A percentile compares a stretch with the other conserved stretches of the same genome.
Evolutionary conservation across 1,140 invertebrate genomes (phyloP).

Genomic region (Bombus breviceps): DNA sequence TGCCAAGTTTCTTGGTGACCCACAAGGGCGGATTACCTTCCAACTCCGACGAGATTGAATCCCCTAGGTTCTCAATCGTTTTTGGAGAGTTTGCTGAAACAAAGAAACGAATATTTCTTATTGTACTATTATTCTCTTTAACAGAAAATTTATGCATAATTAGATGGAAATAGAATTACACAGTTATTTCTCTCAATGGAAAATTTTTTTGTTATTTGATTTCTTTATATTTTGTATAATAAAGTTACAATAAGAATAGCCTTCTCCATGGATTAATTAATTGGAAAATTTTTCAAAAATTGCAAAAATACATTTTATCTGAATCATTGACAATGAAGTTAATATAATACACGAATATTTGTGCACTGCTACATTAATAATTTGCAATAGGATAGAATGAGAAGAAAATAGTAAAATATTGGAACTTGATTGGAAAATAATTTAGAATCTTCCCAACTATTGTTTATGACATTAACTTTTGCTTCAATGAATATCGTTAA

Average conservation of each 20-base stretch:
- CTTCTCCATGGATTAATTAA: neutral
- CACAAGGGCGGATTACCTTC: constrained; percentile 91
- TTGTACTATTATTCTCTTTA: neutral
- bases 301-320: neutral
- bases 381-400: too few relatives aligned
- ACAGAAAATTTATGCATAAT: neutral
- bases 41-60: constrained; percentile 87
- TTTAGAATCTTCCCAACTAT: too few relatives aligned
- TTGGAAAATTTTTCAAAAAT: neutral
- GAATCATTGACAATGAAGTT: neutral
- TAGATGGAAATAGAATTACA: too few relatives aligned
- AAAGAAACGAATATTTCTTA: constrained; percentile 34
- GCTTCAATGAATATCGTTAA: neutral
- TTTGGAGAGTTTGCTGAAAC: constrained; percentile 88
- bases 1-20: constrained; percentile 86
- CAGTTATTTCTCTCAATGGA: too few relatives aligned
- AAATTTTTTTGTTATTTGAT: neutral
- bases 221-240: neutral
- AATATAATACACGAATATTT: neutral
- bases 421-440: neutral
- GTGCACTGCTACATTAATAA: neutral
- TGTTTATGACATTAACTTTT: too few relatives aligned
- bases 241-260: neutral
- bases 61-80: constrained; percentile 86
- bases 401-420: neutral